Evolutionary conservation across 2,113 vertebrate species (phyloP).

Genomic region (Sceloporus undulatus): DNA sequence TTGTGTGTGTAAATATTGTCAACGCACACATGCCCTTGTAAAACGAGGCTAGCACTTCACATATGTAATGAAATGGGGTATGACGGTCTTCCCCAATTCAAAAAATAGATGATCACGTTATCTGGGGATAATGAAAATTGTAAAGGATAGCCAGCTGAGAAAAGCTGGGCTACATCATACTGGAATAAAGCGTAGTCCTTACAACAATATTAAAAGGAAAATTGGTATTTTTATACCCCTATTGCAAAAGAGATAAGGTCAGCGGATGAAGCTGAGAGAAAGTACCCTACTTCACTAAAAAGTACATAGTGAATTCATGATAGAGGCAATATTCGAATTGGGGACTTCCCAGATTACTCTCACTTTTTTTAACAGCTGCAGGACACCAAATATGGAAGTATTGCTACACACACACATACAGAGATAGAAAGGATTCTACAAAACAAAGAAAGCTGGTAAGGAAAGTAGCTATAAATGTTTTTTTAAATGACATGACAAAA

Average conservation of each 20-base stretch:
- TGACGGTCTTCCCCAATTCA: too few relatives aligned
- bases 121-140: too few relatives aligned
- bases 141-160: too few relatives aligned
- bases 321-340: neutral
- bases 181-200: neutral
- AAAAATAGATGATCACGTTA: too few relatives aligned
- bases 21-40: too few relatives aligned
- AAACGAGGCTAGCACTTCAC: too few relatives aligned
- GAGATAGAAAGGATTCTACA: neutral
- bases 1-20: neutral
- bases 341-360: neutral
- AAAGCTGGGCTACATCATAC: too few relatives aligned
- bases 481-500: neutral
- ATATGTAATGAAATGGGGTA: too few relatives aligned
- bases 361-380: neutral
- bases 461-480: neutral
- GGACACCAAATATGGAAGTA: slow-evolving; percentile 14
- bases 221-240: neutral
- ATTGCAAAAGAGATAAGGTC: neutral
- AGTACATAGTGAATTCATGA: neutral
- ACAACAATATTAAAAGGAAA: neutral
- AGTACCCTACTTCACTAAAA: neutral
- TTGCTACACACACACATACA: neutral
- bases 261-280: neutral
- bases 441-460: neutral